Percentiles rank a stretch among this genome's conserved stretches.
Conservation (phyloP, 2,797 vertebrate species). For the Gymnothorax javanicus region DNA sequence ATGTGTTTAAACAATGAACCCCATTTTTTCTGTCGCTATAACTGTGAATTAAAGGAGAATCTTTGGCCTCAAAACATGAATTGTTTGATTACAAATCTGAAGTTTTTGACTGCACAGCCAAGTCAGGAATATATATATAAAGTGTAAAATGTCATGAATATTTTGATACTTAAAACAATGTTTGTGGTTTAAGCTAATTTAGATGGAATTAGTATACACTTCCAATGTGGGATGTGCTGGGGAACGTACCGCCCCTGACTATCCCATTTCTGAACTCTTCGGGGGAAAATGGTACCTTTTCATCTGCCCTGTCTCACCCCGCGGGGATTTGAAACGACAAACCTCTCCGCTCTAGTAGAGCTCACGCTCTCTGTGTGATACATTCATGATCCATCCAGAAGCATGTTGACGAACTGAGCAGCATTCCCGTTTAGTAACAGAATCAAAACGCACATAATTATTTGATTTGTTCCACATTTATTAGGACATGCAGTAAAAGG, state of each 20-base stretch:
- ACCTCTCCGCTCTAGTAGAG: constrained; percentile 4
- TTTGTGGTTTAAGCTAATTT: not conserved
- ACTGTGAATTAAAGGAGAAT: no score
- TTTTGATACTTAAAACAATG: not conserved
- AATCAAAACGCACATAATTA: not conserved
- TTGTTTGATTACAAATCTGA: no score
- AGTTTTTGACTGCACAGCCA: no score
- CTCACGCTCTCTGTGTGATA: not conserved
- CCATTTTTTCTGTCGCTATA: no score
- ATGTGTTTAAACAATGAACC: not conserved
- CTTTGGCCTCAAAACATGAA: no score
- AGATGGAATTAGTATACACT: not conserved
- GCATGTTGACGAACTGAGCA: not conserved
- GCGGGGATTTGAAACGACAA: not conserved
- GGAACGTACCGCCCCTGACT: not conserved
- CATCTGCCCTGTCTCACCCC: not conserved
- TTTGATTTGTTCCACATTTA: not conserved
- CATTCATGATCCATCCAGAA: not conserved
- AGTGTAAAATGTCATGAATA: not conserved
- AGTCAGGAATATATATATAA: not conserved
- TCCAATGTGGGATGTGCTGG: not conserved
- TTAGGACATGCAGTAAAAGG: not conserved
- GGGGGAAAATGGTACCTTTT: not conserved
- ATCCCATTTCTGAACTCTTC: not conserved
- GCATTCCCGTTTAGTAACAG: not conserved